Base-by-base conservation (phyloP, 2,113 vertebrate genomes). In the Tachuris rubrigastra region DNA sequence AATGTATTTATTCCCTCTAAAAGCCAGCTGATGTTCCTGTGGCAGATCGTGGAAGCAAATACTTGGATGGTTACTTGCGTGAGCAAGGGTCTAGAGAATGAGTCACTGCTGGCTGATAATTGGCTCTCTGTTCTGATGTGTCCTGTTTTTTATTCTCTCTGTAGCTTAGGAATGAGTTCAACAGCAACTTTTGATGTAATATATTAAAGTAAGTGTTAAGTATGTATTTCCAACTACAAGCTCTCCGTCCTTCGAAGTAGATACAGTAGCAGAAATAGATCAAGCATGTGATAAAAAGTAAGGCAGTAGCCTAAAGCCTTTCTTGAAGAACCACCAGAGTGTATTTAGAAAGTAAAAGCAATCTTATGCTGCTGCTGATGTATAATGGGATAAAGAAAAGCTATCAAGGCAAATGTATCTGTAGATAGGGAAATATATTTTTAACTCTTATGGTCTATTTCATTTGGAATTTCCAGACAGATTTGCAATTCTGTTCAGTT, bases 231-330 rank as follows among this genome's bases (percentile, higher is more conserved):
- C 77, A 71, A 49, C 42, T 80, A 19, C 42, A 77, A 44, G 72
- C 47, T 78, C 42, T 44, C 35, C 41, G 53, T 93, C 69, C 50
- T 67, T 90, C 60, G 31, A 12, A 93, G 74, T 35, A 87, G 75
- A 60, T 88, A 18, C 49, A 62, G 68, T 42, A 71, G 72, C 68
- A 75, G 77, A 90, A 93, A 92, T 89, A 95, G 96, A 95, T 96
- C 66, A 87, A 89, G 83, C 76, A 30, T 89, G 69, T 81, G 95
- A 92, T 90, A 81, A 76, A 83, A 95, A 94, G 74, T 91, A 67
- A 96, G 73, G 68, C 88, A 93, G 75, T 95, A 91, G 90, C 85
- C 95, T 96, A 33, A 90, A 95, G 88, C 76, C 44, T 68, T 94
- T 94, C 90, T 90, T 66, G 68, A 68, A 58, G 76, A 90, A 49